phyloP scores from a whole-genome alignment of 2,797 vertebrate genomes.

The Ctenopoma kingsleyae region DNA sequence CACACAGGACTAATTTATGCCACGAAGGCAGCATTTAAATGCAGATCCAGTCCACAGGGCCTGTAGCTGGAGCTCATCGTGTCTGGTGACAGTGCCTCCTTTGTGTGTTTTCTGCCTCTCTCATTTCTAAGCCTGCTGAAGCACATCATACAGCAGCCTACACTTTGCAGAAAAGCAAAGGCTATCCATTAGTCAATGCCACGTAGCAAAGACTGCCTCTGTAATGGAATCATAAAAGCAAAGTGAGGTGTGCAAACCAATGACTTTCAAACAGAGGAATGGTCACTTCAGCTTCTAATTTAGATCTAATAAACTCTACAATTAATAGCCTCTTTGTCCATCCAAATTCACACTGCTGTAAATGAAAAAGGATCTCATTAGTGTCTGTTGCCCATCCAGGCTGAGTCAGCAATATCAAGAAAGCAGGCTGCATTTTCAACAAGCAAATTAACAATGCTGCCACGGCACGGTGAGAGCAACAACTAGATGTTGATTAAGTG shows the following conservation, averaged over 20 bases:
- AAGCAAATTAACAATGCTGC: conserved; percentile 38
- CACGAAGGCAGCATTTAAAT: conserved; percentile 29
- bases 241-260: conserved; percentile 33
- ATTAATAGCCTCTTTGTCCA: conserved; percentile 20
- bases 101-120: conserved; percentile 63
- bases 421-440: conserved; percentile 21
- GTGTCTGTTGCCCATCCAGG: conserved; percentile 18
- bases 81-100: conserved; percentile 45
- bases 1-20: conserved; percentile 45
- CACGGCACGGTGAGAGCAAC: conserved; percentile 4
- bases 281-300: conserved; percentile 31
- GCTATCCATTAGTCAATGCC: conserved; percentile 75
- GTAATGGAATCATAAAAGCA: conserved; percentile 68
- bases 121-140: conserved; percentile 70
- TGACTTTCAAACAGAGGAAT: conserved; percentile 40
- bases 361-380: conserved; percentile 58
- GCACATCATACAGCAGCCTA: conserved; percentile 60
- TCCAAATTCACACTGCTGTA: conserved; percentile 25
- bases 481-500: conserved; percentile 34
- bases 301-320: conserved; percentile 35
- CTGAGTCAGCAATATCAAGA: conserved; percentile 61
- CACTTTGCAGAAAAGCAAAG: conserved; percentile 59
- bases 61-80: conserved; percentile 37
- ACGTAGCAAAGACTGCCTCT: conserved; percentile 55
- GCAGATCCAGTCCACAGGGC: conserved; percentile 37